Evolutionary conservation across 2,797 vertebrate genomes (phyloP), one percentile per base, ranked within the genome.

Genomic region (Crocodylus rhombifer): DNA sequence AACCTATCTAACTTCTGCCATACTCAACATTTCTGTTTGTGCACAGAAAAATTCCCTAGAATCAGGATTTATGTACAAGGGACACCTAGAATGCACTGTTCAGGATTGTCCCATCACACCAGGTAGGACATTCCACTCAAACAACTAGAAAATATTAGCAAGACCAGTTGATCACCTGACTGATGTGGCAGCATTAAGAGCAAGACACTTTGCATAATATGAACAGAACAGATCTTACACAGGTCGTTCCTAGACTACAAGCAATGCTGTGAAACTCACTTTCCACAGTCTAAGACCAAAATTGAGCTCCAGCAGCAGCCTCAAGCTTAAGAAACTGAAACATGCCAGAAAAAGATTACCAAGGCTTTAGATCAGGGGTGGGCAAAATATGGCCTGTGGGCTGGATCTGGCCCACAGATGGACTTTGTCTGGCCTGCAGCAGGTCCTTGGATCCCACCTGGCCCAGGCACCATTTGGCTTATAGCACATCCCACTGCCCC

Each of bases 231-330:
- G 56, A 82, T 64, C 60, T 80, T 69, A 62, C 4, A 89, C 6
- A 75, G 64, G 65, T 74, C 74, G 61, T 82, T 36, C 4, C 12
- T 77, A 67, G 21, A 14, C 82, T 65, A 77, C 7, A 93, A 16
- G 5, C 0, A 0, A 13, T 56, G 51, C 81, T 81, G 56, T 42
- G 75, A 87, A 86, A 10, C 16, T 14, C 0, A 4, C 30, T 90
- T 87, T 94, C 77, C 67, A 82, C 71, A 90, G 55, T 7, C 78
- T 42, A 85, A 23, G 25, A 92, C 8, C 56, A 94, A 87, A 90
- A 90, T 69, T 30, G 62, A 79, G 78, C 74, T 90, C 65, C n/a
- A 30, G 28, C 12, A 13, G 0, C 4, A 5, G 28, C 12, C 56
- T 82, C 56, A 88, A 55, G 30, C 10, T 87, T 87, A 82, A 77